Conservation (phyloP, 53 echinoderm and acorn worm species). For the Hippasteria phrygiana region DNA sequence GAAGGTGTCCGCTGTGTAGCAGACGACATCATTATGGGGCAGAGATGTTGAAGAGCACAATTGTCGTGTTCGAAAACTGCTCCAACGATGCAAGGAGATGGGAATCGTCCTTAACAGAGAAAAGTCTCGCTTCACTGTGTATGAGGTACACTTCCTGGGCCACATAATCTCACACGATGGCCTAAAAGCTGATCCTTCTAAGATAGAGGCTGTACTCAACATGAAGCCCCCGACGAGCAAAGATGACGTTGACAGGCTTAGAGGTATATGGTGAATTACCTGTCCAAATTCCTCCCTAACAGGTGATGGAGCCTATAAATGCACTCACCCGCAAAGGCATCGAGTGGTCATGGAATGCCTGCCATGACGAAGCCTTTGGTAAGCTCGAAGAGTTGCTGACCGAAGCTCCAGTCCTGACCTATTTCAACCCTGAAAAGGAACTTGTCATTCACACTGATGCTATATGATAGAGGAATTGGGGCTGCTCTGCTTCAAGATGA, state of each 20-base stretch:
- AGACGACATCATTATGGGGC: slow-evolving; percentile 74
- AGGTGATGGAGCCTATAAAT: slow-evolving; percentile 53
- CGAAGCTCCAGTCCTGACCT: slow-evolving; percentile 64
- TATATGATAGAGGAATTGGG: slow-evolving; percentile 52
- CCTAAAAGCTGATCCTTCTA: slow-evolving; percentile 33
- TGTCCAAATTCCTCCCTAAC: slow-evolving; percentile 57
- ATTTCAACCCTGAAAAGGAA: slow-evolving; percentile 17
- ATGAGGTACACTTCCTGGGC: slow-evolving; percentile 69
- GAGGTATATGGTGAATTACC: slow-evolving; percentile 70
- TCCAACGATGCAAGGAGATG: slow-evolving; percentile 69
- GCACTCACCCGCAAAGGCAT: slow-evolving; percentile 59
- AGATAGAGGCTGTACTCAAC: slow-evolving; percentile 5
- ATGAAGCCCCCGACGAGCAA: slow-evolving; percentile 32
- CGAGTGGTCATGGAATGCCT: slow-evolving; percentile 62
- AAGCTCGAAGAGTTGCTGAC: slow-evolving; percentile 55
- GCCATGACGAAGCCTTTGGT: slow-evolving; percentile 58
- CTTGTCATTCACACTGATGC: slow-evolving; percentile 62
- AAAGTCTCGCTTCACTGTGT: slow-evolving; percentile 55
- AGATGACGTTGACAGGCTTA: slow-evolving; percentile 58
- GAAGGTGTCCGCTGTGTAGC: slow-evolving; percentile 70
- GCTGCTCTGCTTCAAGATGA: slow-evolving; percentile 72
- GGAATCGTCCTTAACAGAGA: slow-evolving; percentile 75
- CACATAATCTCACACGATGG: slow-evolving; percentile 70
- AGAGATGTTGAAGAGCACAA: slow-evolving; percentile 54
- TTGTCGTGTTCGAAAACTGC: slow-evolving; percentile 26